These are phyloP conservation scores for Mustela lutreola DNA, from an alignment of 2,113 vertebrate species.

Conservation along the genomic window DNA sequence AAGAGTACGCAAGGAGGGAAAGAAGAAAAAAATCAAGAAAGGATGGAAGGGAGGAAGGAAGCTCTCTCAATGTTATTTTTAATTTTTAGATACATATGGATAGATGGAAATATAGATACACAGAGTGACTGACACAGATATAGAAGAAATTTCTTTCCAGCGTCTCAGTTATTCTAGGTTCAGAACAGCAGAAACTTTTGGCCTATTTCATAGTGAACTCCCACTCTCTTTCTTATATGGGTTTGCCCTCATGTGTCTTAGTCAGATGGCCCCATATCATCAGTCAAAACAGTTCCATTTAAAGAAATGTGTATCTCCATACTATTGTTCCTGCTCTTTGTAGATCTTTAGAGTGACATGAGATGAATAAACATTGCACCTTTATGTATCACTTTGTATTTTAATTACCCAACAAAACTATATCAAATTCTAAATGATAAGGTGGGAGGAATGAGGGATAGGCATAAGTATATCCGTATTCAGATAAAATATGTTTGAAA, in stretches of 20 bases:
- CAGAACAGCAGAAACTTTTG: neutral
- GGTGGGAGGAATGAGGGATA: neutral
- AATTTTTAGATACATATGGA: neutral
- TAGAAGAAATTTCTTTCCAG: neutral
- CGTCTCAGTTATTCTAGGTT: neutral
- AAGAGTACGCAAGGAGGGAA: neutral
- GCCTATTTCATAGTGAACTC: neutral
- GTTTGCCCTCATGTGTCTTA: neutral
- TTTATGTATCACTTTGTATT: neutral
- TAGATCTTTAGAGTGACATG: neutral
- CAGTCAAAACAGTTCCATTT: neutral
- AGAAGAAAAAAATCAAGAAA: neutral
- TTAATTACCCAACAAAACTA: neutral
- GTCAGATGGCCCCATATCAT: no score
- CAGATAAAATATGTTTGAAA: neutral
- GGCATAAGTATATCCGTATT: neutral
- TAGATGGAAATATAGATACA: neutral
- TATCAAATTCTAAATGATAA: neutral
- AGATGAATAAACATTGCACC: neutral
- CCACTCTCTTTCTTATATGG: fast-evolving
- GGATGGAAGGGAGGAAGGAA: neutral
- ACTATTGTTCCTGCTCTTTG: neutral
- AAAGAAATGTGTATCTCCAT: neutral
- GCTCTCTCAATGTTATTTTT: neutral
- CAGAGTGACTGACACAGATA: neutral